Base-by-base conservation (phyloP, 2,113 vertebrate species). In the Myrmophylax atrothorax region DNA sequence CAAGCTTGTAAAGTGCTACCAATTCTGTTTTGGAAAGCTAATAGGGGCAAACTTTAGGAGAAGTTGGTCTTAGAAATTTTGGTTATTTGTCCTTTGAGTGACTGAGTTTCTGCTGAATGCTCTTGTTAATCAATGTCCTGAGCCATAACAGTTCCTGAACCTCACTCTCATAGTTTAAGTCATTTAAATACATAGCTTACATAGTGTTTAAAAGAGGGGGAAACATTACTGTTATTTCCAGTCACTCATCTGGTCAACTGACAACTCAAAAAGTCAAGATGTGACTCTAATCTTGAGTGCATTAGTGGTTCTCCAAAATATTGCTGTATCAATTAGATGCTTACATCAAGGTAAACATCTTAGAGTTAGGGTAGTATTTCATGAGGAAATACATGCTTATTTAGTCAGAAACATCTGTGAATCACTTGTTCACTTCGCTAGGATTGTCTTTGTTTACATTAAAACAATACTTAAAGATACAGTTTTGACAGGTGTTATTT, bases 391-490 rank as follows among this genome's bases (percentile, higher is more conserved):
- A 93, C 1, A 23, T 87, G 55, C 63, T 84, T 20, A 25, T 69
- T 52, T 75, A 85, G 64, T 88, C 63, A 94, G 81, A 92, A 79
- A 62, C 28, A 38, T 76, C 64, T 89, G 49, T 77, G 82, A 93
- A 18, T 92, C 14, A 6, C 63, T 80, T 66, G 67, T 74, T 75
- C 58, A 46, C 88, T 97, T 93, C 49, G 31, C 62, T 79, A 20
- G 42, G 28, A 78, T 94, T 97, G 35, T 87, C 92, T 94, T 92
- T 90, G 24, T 73, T 89, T 59, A 53, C 20, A 49, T 24, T 86
- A 52, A 55, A 76, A 25, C 67, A 78, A 5, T 84, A 79, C 50
- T 86, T 66, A 85, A 64, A 75, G 28, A 14, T 62, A 74, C 58
- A 62, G 12, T 69, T 77, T 82, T 78, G 44, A 28, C 18, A 60